Conservation (phyloP, 2,797 vertebrate species). For the Thaleichthys pacificus region DNA sequence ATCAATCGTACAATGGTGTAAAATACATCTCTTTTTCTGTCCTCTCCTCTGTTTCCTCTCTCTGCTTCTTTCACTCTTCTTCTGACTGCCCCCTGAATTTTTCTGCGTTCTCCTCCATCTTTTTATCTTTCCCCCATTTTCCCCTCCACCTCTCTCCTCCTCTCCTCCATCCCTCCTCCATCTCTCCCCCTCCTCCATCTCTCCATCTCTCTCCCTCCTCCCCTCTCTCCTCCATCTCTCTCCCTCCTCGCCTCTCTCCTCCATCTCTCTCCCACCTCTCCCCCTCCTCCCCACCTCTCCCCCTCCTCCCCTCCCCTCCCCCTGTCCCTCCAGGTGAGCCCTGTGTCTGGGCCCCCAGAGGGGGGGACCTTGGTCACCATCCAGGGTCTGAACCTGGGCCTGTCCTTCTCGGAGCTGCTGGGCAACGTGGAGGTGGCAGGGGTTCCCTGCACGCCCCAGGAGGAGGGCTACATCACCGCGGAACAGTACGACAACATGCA, state of each 20-base stretch:
- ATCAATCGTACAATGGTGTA: too few relatives aligned
- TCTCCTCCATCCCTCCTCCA: neutral
- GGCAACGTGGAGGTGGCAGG: conserved; percentile 90
- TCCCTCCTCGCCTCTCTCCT: neutral
- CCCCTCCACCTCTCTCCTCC: neutral
- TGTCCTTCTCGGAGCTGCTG: conserved; percentile 91
- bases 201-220: neutral
- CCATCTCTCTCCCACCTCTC: neutral
- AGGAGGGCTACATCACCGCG: conserved; percentile 87
- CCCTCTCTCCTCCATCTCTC: neutral
- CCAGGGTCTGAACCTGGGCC: conserved; percentile 89
- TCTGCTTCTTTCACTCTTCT: neutral
- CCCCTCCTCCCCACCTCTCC: neutral
- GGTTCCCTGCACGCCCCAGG: conserved; percentile 82
- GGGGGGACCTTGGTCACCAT: conserved; percentile 93
- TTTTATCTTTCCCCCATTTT: neutral
- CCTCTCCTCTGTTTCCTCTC: neutral
- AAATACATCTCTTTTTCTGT: too few relatives aligned
- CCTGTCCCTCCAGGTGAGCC: conserved; percentile 78
- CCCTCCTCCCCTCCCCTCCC: neutral
- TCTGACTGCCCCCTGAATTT: neutral
- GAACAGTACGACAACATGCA: conserved; percentile 85
- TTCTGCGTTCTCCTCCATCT: neutral
- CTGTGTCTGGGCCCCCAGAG: conserved; percentile 87
- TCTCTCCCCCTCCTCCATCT: neutral